phyloP scores from a whole-genome alignment of 1,140 invertebrate species.

The Penaeus chinensis region DNA sequence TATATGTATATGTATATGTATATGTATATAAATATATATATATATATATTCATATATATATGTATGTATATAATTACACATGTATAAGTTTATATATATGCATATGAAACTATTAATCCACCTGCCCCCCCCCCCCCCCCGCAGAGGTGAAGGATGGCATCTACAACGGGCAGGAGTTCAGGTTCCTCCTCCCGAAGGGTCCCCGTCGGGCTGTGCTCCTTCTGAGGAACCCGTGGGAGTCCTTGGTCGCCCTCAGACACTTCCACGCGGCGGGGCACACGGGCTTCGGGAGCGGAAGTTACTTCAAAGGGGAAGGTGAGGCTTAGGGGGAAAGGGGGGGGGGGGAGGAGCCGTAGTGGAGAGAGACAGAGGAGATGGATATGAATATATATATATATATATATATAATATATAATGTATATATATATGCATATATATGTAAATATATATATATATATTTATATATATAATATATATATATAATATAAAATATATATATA shows the following conservation, averaged over 20 bases:
- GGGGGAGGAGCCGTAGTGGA: neutral
- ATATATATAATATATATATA: neutral
- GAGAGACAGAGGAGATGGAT: neutral
- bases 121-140: neutral
- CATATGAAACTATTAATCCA: neutral
- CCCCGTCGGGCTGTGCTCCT: conserved; percentile 57
- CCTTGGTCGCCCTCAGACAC: conserved; percentile 67
- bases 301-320: conserved; percentile 50
- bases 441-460: neutral
- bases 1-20: too few relatives aligned
- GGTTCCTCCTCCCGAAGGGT: conserved; percentile 6
- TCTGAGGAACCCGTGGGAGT: conserved; percentile 67
- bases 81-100: too few relatives aligned
- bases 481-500: neutral
- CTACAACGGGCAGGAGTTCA: conserved; percentile 26
- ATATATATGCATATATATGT: neutral
- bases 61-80: too few relatives aligned
- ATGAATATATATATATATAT: conserved; percentile 14
- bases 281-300: conserved; percentile 56
- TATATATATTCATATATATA: too few relatives aligned
- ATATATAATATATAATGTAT: conserved; percentile 22
- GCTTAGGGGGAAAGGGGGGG: neutral
- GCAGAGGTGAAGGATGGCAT: conserved; percentile 7
- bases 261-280: conserved; percentile 67
- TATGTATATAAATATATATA: too few relatives aligned